Conservation (phyloP, 2,113 vertebrate species). For the Pseudonaja textilis region DNA sequence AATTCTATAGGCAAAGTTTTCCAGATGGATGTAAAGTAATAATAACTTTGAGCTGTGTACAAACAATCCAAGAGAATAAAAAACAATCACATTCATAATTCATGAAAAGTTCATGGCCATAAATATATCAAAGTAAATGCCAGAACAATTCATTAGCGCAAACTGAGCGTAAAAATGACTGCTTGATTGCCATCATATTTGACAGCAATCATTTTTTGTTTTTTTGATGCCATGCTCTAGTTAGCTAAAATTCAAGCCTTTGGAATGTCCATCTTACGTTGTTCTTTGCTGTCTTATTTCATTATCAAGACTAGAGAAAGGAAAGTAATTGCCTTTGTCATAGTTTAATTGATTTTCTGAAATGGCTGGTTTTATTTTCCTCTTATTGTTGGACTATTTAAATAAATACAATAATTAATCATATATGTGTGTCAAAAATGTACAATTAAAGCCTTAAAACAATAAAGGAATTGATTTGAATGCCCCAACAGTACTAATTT, state of each 20-base stretch:
- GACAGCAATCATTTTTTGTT: background rate
- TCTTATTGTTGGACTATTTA: conserved; percentile 8
- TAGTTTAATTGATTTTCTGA: conserved; percentile 24
- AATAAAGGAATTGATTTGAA: background rate
- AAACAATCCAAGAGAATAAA: conserved; percentile 6
- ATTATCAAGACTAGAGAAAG: conserved; percentile 25
- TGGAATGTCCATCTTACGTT: conserved; percentile 9
- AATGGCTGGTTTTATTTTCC: conserved; percentile 28
- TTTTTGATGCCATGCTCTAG: conserved; percentile 1
- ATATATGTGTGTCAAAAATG: background rate
- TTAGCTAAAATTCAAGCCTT: conserved; percentile 32
- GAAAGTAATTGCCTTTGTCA: background rate
- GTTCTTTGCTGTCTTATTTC: conserved; percentile 35
- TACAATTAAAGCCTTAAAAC: background rate
- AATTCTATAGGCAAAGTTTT: background rate
- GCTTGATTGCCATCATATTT: conserved; percentile 17
- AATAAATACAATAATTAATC: background rate
- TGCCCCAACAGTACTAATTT: background rate
- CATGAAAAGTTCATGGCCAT: background rate
- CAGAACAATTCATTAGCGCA: conserved; percentile 21
- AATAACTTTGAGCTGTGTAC: conserved; percentile 40
- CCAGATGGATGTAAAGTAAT: conserved; percentile 16
- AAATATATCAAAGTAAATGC: conserved; percentile 16
- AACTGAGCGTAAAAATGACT: conserved; percentile 36
- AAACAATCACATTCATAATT: conserved; percentile 33